These are phyloP conservation scores for Macrobrachium rosenbergii DNA, from an alignment of 1,140 invertebrate species.

Conservation along the genomic window DNA sequence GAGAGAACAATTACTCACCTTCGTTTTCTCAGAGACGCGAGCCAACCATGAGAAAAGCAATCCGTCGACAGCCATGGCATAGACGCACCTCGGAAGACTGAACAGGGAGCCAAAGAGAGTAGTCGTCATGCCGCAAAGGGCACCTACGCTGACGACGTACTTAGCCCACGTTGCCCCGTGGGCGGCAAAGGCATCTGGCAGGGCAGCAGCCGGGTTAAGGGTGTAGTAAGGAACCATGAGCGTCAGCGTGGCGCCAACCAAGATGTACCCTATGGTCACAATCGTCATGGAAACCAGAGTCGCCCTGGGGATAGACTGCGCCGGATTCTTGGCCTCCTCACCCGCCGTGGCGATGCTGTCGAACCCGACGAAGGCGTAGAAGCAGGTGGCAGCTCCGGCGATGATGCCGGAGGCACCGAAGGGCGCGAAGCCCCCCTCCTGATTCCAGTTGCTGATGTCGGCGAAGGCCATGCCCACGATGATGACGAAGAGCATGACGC, in stretches of 20 bases:
- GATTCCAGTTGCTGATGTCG: slow-evolving; percentile 83
- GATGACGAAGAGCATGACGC: slow-evolving; percentile 81
- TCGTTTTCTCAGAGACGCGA: slow-evolving; percentile 80
- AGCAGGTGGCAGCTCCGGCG: slow-evolving; percentile 86
- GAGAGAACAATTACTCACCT: slow-evolving; percentile 69
- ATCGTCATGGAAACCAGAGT: slow-evolving; percentile 84
- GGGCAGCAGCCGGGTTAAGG: slow-evolving; percentile 82
- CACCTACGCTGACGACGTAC: slow-evolving; percentile 88
- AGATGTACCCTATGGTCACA: slow-evolving; percentile 83
- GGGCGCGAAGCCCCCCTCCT: slow-evolving; percentile 81
- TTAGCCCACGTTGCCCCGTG: slow-evolving; percentile 80
- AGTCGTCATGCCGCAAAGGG: slow-evolving; percentile 88
- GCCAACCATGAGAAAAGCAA: slow-evolving; percentile 86
- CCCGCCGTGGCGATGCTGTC: slow-evolving; percentile 89
- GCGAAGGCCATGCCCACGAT: slow-evolving; percentile 85
- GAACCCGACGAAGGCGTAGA: slow-evolving; percentile 89
- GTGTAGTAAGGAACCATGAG: slow-evolving; percentile 84
- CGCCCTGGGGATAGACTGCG: slow-evolving; percentile 84
- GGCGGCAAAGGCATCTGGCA: slow-evolving; percentile 86
- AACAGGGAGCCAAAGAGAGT: slow-evolving; percentile 88
- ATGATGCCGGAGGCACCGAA: slow-evolving; percentile 80
- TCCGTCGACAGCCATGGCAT: slow-evolving; percentile 91
- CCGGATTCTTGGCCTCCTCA: slow-evolving; percentile 87
- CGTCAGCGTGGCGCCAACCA: slow-evolving; percentile 86
- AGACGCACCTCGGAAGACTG: slow-evolving; percentile 85